Percentiles rank a stretch among this genome's conserved stretches.
These are phyloP conservation scores for Drosophila tropicalis DNA, from an alignment of 1,140 invertebrate genomes.

Conservation along the genomic window DNA sequence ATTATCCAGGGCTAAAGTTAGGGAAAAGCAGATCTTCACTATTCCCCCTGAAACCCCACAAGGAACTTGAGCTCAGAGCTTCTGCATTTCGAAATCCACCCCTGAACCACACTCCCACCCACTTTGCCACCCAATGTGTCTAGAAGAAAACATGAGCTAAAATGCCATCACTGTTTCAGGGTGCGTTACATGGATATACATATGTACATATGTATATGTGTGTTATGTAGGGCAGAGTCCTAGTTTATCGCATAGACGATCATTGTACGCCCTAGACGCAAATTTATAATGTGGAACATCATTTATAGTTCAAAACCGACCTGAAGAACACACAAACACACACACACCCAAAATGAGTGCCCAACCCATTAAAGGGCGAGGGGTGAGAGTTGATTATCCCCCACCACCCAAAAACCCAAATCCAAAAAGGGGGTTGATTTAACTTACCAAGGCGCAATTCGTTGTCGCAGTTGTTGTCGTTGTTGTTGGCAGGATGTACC, in stretches of 20 bases:
- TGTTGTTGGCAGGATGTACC: constrained; percentile 4
- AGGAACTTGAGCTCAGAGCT: too few species aligned
- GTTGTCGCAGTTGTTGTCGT: not conserved
- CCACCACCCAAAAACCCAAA: not conserved
- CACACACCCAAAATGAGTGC: constrained; percentile 11
- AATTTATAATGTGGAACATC: constrained; percentile 22
- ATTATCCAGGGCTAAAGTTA: too few species aligned
- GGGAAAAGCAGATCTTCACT: too few species aligned
- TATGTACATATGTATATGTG: too few species aligned
- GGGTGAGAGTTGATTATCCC: not conserved
- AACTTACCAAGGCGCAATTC: constrained; percentile 18
- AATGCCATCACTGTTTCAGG: not conserved
- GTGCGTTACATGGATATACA: not conserved
- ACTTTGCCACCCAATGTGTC: too few species aligned
- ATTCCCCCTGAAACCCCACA: too few species aligned
- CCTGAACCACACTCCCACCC: too few species aligned
- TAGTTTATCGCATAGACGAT: constrained; percentile 10
- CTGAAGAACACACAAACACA: not conserved
- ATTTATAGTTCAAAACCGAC: constrained; percentile 7
- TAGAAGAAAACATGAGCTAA: not conserved
- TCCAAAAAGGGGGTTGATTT: constrained; percentile 17
- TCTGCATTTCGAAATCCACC: too few species aligned
- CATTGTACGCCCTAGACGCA: not conserved
- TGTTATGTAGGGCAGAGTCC: not conserved
- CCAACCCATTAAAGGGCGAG: constrained; percentile 5